Conservation (phyloP, 2,113 vertebrate species). For the Bothrops jararaca region DNA sequence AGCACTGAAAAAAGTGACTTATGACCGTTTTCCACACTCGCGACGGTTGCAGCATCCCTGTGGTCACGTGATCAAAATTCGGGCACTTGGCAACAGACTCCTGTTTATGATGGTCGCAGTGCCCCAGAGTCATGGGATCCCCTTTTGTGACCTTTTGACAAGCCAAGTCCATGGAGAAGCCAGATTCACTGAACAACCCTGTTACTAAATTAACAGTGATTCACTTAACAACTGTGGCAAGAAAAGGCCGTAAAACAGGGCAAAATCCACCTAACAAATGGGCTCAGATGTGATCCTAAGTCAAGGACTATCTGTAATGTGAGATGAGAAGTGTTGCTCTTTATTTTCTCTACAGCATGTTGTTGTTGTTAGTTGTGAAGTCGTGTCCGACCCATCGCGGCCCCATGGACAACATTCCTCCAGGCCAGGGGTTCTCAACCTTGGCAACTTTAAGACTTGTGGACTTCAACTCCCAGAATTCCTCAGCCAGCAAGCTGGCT, state of each 20-base stretch:
- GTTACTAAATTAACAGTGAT: too few species aligned
- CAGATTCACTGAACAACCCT: background rate
- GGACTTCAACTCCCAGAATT: too few species aligned
- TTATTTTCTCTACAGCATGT: background rate
- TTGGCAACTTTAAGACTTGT: too few species aligned
- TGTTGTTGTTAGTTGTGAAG: too few species aligned
- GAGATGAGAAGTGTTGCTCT: background rate
- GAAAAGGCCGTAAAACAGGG: background rate
- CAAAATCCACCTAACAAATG: background rate
- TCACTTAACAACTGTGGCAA: background rate
- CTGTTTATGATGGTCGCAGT: background rate
- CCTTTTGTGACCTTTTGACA: background rate
- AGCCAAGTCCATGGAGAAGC: background rate
- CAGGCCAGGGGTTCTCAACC: too few species aligned
- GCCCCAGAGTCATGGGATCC: background rate
- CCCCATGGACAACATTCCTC: too few species aligned
- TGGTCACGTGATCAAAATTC: background rate
- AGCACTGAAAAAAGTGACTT: background rate
- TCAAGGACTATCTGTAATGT: background rate
- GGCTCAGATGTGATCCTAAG: too few species aligned
- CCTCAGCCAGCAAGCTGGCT: too few species aligned
- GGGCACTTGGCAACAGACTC: background rate
- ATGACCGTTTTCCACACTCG: background rate
- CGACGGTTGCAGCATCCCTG: too few species aligned
- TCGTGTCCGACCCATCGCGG: too few species aligned